phyloP scores from a whole-genome alignment of 2,113 vertebrate species.

The Mesocricetus auratus region DNA sequence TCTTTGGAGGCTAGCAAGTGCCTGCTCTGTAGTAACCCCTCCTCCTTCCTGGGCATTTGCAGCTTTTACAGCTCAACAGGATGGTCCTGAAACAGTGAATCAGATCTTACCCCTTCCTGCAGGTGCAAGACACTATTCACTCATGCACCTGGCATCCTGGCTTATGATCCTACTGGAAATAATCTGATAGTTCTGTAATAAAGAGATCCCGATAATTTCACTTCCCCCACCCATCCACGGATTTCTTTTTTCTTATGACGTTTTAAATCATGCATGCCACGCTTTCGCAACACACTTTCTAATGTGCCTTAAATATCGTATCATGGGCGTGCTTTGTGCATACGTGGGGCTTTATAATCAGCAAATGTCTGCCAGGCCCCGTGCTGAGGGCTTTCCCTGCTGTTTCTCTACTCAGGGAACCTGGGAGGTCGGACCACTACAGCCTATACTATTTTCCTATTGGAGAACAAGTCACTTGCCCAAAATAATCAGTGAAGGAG shows the following conservation, averaged over 20 bases:
- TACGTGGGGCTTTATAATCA: neutral
- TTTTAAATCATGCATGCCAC: conserved; percentile 6
- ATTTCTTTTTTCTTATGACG: neutral
- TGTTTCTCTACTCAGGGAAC: neutral
- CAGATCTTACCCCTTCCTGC: conserved; percentile 70
- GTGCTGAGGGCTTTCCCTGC: neutral
- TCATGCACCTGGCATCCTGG: conserved; percentile 55
- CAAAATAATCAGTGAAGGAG: conserved; percentile 9
- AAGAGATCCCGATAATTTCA: neutral
- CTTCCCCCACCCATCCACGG: neutral
- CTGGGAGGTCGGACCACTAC: neutral
- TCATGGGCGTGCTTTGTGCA: neutral
- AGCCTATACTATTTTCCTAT: neutral
- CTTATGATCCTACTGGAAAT: conserved; percentile 41
- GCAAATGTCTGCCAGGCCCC: neutral
- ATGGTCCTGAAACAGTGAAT: conserved; percentile 71
- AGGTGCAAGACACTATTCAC: conserved; percentile 33
- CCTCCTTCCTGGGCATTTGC: neutral
- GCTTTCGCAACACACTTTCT: neutral
- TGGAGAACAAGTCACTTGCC: conserved; percentile 31
- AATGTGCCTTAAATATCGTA: neutral
- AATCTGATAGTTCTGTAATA: neutral
- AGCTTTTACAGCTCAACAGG: conserved; percentile 61
- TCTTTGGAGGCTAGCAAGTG: neutral
- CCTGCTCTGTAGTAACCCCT: neutral